Percentiles rank a stretch among this genome's conserved stretches.
Conservation (phyloP, 2,113 vertebrate species). For the Aviceda subcristata region DNA sequence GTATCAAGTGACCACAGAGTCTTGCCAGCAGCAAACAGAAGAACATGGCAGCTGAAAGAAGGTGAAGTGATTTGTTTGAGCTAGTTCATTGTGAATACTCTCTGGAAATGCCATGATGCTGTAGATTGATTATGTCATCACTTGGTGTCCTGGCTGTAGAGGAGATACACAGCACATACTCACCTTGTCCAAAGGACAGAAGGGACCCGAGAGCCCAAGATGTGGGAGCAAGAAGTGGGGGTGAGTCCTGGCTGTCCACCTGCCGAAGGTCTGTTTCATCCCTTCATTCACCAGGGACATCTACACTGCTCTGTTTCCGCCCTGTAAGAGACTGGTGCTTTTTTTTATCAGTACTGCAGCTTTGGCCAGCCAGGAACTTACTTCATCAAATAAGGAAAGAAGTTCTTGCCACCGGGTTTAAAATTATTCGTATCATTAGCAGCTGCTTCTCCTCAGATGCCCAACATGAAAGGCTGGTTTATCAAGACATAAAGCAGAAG, state of each 20-base stretch:
- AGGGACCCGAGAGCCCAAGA: not conserved
- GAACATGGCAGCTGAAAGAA: not conserved
- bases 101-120: not conserved
- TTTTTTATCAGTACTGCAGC: not conserved
- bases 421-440: conserved; percentile 39
- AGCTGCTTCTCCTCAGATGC: conserved; percentile 59
- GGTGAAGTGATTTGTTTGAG: not conserved
- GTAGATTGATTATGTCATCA: fast-evolving
- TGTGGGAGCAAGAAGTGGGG: not conserved
- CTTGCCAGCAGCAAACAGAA: not conserved
- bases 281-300: not conserved
- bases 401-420: not conserved
- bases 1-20: not conserved
- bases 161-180: not conserved
- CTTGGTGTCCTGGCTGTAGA: not conserved
- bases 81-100: not conserved
- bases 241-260: not conserved
- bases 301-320: not conserved
- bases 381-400: not conserved
- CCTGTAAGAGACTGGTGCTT: fast-evolving
- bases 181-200: not conserved
- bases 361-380: not conserved
- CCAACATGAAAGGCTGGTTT: conserved; percentile 33
- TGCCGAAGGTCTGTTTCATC: not conserved
- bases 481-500: conserved; percentile 52